phyloP scores from a whole-genome alignment of 1,140 invertebrate species.

The Drosophila virilis region DNA sequence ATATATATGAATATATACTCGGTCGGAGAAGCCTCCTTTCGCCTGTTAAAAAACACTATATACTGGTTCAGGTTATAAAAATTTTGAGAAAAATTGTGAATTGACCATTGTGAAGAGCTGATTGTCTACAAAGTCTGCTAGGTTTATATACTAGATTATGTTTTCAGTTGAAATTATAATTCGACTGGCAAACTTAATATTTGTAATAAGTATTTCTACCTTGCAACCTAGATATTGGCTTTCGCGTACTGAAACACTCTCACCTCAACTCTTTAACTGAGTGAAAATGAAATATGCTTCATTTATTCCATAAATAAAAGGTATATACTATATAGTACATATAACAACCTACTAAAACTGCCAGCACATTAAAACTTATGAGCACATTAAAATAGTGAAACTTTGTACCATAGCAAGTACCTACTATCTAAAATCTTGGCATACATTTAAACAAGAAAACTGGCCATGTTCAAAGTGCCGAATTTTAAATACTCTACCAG shows the following conservation, averaged over 20 bases:
- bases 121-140: too few species aligned
- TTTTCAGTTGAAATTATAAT: too few species aligned
- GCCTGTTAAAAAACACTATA: too few species aligned
- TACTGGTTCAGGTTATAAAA: too few species aligned
- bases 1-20: too few species aligned
- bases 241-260: not conserved
- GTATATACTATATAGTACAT: not conserved
- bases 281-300: conserved; percentile 6
- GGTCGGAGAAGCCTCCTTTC: too few species aligned
- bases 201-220: too few species aligned
- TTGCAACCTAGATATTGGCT: not conserved
- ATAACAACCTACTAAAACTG: conserved; percentile 39
- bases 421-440: conserved; percentile 27
- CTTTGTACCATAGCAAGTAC: conserved; percentile 44
- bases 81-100: too few species aligned
- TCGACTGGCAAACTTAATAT: too few species aligned
- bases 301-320: conserved; percentile 1
- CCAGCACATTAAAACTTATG: conserved; percentile 51
- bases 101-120: too few species aligned
- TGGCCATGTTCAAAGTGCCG: not conserved
- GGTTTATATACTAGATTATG: too few species aligned
- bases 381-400: conserved; percentile 77
- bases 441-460: conserved; percentile 32
- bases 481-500: not conserved
- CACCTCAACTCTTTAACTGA: not conserved